phyloP scores from a whole-genome alignment of 1,140 invertebrate species.

The Periplaneta americana region DNA sequence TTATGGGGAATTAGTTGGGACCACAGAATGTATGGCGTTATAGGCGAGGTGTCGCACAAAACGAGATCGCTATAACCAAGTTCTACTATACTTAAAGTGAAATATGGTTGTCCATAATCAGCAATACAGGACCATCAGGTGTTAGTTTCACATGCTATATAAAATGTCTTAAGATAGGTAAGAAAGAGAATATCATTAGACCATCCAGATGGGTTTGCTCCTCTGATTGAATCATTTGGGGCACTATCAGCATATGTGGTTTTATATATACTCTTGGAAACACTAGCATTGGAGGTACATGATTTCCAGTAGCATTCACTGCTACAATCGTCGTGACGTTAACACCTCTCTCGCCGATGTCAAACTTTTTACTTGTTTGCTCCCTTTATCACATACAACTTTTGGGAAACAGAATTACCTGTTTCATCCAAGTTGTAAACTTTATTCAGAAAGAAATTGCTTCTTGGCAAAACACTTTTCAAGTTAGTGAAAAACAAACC shows the following conservation, averaged over 20 bases:
- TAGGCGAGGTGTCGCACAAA: too few species aligned
- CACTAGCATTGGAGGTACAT: conserved; percentile 25
- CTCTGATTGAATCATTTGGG: conserved; percentile 14
- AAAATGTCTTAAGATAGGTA: too few species aligned
- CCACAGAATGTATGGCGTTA: too few species aligned
- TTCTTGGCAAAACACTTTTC: conserved; percentile 18
- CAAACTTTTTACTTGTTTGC: conserved; percentile 29
- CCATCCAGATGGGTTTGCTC: conserved; percentile 13
- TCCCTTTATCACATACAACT: conserved; percentile 29
- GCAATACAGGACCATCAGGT: background rate
- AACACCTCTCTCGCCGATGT: conserved; percentile 29
- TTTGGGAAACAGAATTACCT: conserved; percentile 31
- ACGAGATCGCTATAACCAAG: too few species aligned
- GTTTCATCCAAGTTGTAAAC: conserved; percentile 43
- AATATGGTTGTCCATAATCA: conserved; percentile 5
- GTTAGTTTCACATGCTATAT: background rate
- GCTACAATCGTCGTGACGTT: conserved; percentile 10
- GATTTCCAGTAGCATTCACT: conserved; percentile 21
- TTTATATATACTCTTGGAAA: conserved; percentile 13
- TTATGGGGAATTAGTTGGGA: too few species aligned
- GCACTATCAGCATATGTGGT: conserved; percentile 10
- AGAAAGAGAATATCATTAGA: conserved; percentile 14
- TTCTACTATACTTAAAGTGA: too few species aligned
- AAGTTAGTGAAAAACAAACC: conserved; percentile 32
- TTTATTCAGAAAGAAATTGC: conserved; percentile 27